Conservation (phyloP, 1,140 invertebrate species). For the Meloidogyne chitwoodi region DNA sequence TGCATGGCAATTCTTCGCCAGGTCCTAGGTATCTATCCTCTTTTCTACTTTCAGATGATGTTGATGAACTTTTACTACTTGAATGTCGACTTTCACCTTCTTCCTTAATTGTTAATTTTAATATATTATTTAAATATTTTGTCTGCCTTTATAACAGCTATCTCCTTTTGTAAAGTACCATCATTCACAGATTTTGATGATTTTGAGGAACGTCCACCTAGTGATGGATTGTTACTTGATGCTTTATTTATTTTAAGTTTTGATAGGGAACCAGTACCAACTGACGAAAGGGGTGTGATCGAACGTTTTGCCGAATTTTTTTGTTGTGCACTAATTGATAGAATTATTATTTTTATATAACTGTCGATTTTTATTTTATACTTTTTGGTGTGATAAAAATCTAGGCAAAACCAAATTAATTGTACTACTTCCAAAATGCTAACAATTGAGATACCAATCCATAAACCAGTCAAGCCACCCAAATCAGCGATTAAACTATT, state of each 20-base stretch:
- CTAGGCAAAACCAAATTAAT: conserved; percentile 34
- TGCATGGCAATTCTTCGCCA: conserved; percentile 53
- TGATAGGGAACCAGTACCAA: not conserved
- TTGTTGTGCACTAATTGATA: not conserved
- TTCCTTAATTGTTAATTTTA: not conserved
- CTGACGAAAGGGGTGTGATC: not conserved
- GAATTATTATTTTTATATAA: not conserved
- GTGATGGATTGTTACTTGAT: not conserved
- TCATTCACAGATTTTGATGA: conserved; percentile 3
- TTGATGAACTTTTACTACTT: conserved; percentile 12
- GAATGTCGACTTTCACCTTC: conserved; percentile 1
- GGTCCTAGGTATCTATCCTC: conserved; percentile 46
- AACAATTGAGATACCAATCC: conserved; percentile 59
- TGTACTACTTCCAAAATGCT: conserved; percentile 52
- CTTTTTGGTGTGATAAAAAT: conserved; percentile 26
- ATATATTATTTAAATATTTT: not conserved
- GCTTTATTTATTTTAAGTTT: not conserved
- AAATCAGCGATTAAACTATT: conserved; percentile 54
- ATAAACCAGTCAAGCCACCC: conserved; percentile 56
- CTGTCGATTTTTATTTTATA: not conserved
- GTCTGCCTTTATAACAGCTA: conserved; percentile 13
- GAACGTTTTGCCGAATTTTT: not conserved
- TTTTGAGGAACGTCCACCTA: not conserved
- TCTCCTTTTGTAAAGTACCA: conserved; percentile 2
- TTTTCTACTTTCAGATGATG: not conserved